phyloP scores from a whole-genome alignment of 1,140 invertebrate genomes.

The Bombus confusus region DNA sequence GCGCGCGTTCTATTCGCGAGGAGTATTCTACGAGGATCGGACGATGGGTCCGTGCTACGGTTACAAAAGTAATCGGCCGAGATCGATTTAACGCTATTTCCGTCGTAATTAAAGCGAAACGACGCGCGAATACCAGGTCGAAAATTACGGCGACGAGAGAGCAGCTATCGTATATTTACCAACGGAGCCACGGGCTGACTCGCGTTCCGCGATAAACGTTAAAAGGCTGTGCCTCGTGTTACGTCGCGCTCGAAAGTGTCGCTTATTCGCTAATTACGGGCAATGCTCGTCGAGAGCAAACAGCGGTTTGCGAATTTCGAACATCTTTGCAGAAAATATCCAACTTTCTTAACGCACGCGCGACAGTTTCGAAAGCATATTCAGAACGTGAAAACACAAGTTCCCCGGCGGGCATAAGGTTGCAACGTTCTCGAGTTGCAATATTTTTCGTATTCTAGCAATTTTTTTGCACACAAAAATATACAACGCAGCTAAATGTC shows the following conservation, averaged over 20 bases:
- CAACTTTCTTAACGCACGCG: not conserved
- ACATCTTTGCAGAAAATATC: not conserved
- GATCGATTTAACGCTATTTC: constrained; percentile 6
- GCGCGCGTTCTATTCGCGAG: not conserved
- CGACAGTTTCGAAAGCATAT: not conserved
- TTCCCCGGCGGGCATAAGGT: not conserved
- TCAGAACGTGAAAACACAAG: not conserved
- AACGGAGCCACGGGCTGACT: not conserved
- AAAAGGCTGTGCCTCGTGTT: not conserved
- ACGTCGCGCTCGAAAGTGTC: not conserved
- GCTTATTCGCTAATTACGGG: not conserved
- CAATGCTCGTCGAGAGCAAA: not conserved
- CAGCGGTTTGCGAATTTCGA: not conserved
- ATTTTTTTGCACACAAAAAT: constrained; percentile 6
- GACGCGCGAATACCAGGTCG: not conserved
- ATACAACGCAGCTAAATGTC: not conserved
- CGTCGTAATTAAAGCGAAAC: not conserved
- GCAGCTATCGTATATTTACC: not conserved
- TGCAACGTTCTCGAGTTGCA: not conserved
- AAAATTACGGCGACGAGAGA: not conserved
- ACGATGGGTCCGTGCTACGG: not conserved
- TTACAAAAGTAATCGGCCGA: not conserved
- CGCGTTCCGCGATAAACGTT: constrained; percentile 3
- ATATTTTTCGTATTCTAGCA: not conserved
- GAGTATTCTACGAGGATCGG: not conserved